Conservation (phyloP, 2,888 invertebrate genomes). For the Clusia tigrina region DNA sequence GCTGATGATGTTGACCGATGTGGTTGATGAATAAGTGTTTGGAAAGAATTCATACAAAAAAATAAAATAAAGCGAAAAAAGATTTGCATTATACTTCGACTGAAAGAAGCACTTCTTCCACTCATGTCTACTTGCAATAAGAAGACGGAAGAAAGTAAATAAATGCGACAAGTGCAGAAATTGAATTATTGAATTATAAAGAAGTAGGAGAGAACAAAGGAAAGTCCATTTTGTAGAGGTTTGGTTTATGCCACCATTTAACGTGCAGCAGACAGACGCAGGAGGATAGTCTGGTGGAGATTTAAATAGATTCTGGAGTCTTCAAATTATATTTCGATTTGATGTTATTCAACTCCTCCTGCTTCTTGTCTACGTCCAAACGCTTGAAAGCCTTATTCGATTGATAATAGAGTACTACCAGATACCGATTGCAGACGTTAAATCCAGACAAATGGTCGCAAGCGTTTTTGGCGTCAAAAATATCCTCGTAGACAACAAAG, state of each 20-base stretch:
- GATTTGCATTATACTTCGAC: too few species aligned
- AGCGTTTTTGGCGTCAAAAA: constrained; percentile 99
- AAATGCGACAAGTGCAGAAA: too few species aligned
- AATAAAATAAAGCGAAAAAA: too few species aligned
- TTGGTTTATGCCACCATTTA: too few species aligned
- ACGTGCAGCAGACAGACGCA: too few species aligned
- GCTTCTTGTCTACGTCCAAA: constrained; percentile 93
- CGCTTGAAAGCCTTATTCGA: constrained; percentile 95
- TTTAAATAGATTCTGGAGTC: constrained; percentile 64
- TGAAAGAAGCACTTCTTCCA: too few species aligned
- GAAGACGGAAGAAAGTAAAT: too few species aligned
- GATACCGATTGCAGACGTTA: constrained; percentile 97
- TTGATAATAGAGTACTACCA: constrained; percentile 99
- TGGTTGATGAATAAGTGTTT: too few species aligned
- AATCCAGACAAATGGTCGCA: constrained; percentile 99
- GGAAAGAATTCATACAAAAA: too few species aligned
- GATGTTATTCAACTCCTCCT: constrained; percentile 93
- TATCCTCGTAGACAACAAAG: constrained; percentile 99
- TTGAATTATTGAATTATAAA: neutral
- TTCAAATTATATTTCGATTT: constrained; percentile 92
- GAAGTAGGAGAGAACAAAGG: neutral
- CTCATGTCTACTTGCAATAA: too few species aligned
- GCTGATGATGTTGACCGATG: too few species aligned
- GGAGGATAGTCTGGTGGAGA: too few species aligned
- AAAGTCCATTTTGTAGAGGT: neutral